Evolutionary conservation across 2,797 vertebrate genomes (phyloP).

Genomic region (Manis javanica): DNA sequence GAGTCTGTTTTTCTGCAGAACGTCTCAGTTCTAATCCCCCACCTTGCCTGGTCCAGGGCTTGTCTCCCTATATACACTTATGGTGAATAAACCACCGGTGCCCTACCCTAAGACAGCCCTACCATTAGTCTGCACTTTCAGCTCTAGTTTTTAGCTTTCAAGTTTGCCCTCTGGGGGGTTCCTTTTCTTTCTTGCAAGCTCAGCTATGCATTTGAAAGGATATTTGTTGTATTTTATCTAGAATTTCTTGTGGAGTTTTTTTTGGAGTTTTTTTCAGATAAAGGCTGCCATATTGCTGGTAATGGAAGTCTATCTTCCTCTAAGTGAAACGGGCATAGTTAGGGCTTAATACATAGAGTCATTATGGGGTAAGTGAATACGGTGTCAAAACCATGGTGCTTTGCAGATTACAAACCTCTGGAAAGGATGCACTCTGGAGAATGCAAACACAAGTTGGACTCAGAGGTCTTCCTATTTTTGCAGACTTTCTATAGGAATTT

Average conservation of each 20-base stretch:
- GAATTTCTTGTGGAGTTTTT: background rate
- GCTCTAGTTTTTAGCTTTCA: conserved; percentile 32
- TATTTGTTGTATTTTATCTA: conserved; percentile 2
- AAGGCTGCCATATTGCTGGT: background rate
- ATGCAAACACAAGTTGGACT: background rate
- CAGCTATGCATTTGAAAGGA: background rate
- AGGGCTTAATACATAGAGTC: background rate
- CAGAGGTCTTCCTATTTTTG: background rate
- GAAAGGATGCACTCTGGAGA: background rate
- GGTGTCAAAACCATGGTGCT: background rate
- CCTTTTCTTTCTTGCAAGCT: background rate
- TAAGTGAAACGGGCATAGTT: background rate
- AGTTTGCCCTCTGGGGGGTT: background rate
- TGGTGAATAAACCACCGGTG: background rate
- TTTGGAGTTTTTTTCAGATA: background rate
- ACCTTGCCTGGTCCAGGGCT: background rate
- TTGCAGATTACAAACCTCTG: background rate
- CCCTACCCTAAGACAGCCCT: background rate
- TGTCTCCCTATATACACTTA: background rate
- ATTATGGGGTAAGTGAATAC: background rate
- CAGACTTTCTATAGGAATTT: background rate
- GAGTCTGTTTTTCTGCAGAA: background rate
- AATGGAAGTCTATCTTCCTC: background rate
- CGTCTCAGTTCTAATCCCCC: background rate
- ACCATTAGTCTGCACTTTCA: background rate